These are phyloP conservation scores for Aurelia aurita DNA, from an alignment of 30 jellyfish, hydroid and myxozoan species.

Conservation along the genomic window DNA sequence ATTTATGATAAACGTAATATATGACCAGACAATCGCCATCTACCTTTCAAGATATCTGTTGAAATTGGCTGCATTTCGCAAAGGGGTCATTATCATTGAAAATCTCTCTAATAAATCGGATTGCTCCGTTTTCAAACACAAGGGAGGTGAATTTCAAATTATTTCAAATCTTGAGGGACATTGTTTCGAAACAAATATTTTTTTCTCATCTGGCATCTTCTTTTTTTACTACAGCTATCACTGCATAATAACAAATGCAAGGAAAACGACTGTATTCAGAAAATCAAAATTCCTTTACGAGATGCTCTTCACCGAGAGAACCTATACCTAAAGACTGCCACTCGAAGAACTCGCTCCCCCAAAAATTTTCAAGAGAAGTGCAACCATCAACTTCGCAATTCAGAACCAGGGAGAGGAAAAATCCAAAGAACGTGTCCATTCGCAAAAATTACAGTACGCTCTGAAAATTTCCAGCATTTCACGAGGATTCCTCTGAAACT, in stretches of 20 bases:
- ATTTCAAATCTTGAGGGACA: too few relatives aligned
- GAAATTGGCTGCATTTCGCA: too few relatives aligned
- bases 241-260: not conserved
- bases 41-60: too few relatives aligned
- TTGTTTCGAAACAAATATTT: not conserved
- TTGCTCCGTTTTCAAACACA: too few relatives aligned
- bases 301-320: slow-evolving; percentile 24
- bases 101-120: too few relatives aligned
- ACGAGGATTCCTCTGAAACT: not conserved
- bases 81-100: too few relatives aligned
- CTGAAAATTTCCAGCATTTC: slow-evolving; percentile 1
- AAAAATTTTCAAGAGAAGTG: too few relatives aligned
- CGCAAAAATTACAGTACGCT: not conserved
- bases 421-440: slow-evolving; percentile 30
- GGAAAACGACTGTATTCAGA: not conserved
- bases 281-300: slow-evolving; percentile 1
- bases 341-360: not conserved
- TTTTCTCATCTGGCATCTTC: not conserved
- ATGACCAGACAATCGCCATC: too few relatives aligned
- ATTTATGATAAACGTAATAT: too few relatives aligned
- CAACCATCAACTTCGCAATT: too few relatives aligned
- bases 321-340: not conserved
- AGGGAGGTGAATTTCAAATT: too few relatives aligned
- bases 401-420: not conserved
- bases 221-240: not conserved